phyloP scores from a whole-genome alignment of 2,113 vertebrate species.

The Peromyscus maniculatus region DNA sequence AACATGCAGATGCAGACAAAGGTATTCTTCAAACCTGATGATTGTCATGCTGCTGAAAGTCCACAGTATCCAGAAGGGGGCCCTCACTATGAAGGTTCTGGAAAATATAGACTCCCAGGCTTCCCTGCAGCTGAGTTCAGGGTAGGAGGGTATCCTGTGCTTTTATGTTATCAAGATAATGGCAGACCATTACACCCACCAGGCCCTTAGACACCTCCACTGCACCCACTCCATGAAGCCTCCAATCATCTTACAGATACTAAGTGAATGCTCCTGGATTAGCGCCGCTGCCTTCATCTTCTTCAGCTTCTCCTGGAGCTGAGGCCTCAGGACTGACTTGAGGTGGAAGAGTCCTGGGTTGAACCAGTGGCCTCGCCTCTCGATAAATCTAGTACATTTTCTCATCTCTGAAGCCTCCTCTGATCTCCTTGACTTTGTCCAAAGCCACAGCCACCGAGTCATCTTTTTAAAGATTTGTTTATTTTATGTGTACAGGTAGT shows the following conservation, averaged over 20 bases:
- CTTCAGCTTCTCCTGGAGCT: no score
- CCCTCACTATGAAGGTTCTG: neutral
- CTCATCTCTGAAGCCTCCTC: neutral
- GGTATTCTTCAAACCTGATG: neutral
- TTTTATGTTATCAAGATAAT: neutral
- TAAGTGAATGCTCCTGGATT: neutral
- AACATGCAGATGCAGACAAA: neutral
- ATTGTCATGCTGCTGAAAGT: neutral
- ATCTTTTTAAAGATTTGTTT: neutral
- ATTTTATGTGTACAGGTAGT: neutral
- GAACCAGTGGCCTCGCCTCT: neutral
- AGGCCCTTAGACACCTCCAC: neutral
- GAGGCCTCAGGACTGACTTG: neutral
- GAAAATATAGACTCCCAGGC: neutral
- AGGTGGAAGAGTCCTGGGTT: neutral
- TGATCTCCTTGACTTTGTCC: neutral
- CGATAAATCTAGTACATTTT: neutral
- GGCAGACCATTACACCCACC: no score
- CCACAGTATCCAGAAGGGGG: no score
- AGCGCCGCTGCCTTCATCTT: neutral
- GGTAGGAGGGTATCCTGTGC: no score
- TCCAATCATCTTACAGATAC: neutral
- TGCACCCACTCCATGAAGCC: fast-evolving
- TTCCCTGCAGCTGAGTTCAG: neutral
- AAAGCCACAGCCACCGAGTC: neutral